These are phyloP conservation scores for Trypoxylon attenuatum DNA, from an alignment of 2,888 invertebrate species.

Conservation along the genomic window DNA sequence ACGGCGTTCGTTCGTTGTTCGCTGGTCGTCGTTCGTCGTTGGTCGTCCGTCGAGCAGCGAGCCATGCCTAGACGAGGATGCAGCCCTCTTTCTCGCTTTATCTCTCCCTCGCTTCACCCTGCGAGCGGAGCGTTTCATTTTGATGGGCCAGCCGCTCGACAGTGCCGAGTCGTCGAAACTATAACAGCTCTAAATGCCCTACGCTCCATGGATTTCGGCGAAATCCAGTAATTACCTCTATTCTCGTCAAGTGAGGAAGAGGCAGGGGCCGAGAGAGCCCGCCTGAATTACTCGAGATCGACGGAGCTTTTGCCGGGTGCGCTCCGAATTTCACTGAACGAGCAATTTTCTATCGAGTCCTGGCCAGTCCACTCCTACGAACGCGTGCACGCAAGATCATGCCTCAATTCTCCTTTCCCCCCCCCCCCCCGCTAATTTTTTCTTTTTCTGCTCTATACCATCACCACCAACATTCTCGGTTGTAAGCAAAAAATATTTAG, in stretches of 20 bases:
- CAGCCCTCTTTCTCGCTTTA: constrained; percentile 6
- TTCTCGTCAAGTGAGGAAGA: constrained; percentile 47
- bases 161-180: constrained; percentile 56
- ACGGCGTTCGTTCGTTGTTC: constrained; percentile 63
- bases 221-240: constrained; percentile 61
- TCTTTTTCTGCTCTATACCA: constrained; percentile 17
- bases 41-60: constrained; percentile 32
- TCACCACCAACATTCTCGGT: no score
- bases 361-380: not conserved
- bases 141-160: constrained; percentile 46
- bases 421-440: not conserved
- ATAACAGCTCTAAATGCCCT: constrained; percentile 57
- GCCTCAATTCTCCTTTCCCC: not conserved
- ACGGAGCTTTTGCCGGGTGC: constrained; percentile 42
- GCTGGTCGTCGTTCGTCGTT: constrained; percentile 56
- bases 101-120: constrained; percentile 7
- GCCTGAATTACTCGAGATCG: constrained; percentile 47
- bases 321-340: constrained; percentile 49
- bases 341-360: constrained; percentile 36
- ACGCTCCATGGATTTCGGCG: constrained; percentile 56
- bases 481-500: no score
- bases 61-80: not conserved
- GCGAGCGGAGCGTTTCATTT: constrained; percentile 42
- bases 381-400: constrained; percentile 11
- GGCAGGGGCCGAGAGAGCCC: constrained; percentile 12